Evolutionary conservation across 2,797 vertebrate species (phyloP).

Genomic region (Sebastes flavidus): DNA sequence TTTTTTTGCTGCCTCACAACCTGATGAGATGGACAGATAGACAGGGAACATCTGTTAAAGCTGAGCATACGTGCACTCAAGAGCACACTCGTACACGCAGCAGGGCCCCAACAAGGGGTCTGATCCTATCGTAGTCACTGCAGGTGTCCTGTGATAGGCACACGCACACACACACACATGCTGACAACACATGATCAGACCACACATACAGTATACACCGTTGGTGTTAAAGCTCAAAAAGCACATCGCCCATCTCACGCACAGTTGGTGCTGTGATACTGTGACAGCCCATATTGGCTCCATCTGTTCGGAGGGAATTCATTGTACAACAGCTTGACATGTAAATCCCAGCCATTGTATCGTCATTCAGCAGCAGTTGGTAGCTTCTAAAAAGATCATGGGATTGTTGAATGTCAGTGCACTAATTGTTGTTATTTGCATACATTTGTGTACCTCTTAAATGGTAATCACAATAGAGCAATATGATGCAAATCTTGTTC

Average conservation of each 20-base stretch:
- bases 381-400: background rate
- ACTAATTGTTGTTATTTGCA: slow-evolving; percentile 4
- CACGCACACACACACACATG: slow-evolving; percentile 48
- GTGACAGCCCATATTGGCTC: slow-evolving; percentile 67
- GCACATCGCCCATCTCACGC: slow-evolving; percentile 47
- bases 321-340: slow-evolving; percentile 8
- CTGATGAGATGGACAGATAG: slow-evolving; percentile 65
- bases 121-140: slow-evolving; percentile 24
- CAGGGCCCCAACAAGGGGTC: slow-evolving; percentile 28
- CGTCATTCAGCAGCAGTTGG: background rate
- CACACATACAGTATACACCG: slow-evolving; percentile 43
- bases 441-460: background rate
- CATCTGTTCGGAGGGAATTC: slow-evolving; percentile 51
- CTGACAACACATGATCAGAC: slow-evolving; percentile 57
- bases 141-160: slow-evolving; percentile 64
- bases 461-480: background rate
- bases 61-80: slow-evolving; percentile 1
- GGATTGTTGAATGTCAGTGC: background rate
- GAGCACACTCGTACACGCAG: slow-evolving; percentile 2
- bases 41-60: slow-evolving; percentile 65
- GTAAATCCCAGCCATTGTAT: slow-evolving; percentile 9
- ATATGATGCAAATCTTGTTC: background rate
- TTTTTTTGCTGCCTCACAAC: slow-evolving; percentile 36
- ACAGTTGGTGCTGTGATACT: slow-evolving; percentile 56
- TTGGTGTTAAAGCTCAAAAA: slow-evolving; percentile 48